Conservation (phyloP, 2,888 invertebrate species). For the Caenorhabditis sulstoni region DNA sequence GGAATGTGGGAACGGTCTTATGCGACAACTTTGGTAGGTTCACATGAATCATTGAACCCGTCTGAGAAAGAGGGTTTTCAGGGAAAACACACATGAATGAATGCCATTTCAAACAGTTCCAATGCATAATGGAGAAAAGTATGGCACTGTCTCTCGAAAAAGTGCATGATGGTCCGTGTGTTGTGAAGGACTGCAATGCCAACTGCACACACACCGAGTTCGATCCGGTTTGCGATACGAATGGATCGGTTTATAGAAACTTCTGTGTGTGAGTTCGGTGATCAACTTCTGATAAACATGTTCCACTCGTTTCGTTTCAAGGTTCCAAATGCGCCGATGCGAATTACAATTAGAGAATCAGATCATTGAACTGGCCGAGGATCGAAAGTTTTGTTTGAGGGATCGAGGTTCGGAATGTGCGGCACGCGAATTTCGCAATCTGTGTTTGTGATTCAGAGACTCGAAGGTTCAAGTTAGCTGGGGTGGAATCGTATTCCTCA, state of each 20-base stretch:
- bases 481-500: slow-evolving; percentile 55
- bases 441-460: slow-evolving; percentile 28
- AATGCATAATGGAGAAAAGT: slow-evolving; percentile 55
- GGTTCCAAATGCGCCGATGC: slow-evolving; percentile 57
- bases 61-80: slow-evolving; percentile 14
- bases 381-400: slow-evolving; percentile 53
- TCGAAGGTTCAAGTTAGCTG: slow-evolving; percentile 45
- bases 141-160: slow-evolving; percentile 29
- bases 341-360: slow-evolving; percentile 49
- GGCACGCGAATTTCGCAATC: slow-evolving; percentile 25
- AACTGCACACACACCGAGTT: slow-evolving; percentile 60
- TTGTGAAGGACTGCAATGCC: slow-evolving; percentile 49
- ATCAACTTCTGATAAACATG: slow-evolving; percentile 34
- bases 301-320: slow-evolving; percentile 46
- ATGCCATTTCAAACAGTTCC: slow-evolving; percentile 54
- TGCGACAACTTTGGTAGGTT: slow-evolving; percentile 75
- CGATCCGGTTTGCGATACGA: slow-evolving; percentile 73
- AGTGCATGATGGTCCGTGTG: slow-evolving; percentile 55
- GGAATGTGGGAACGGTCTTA: slow-evolving; percentile 60
- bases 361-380: slow-evolving; percentile 47
- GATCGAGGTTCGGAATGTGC: slow-evolving; percentile 44
- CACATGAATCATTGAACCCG: neutral
- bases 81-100: slow-evolving; percentile 65
- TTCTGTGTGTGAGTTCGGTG: slow-evolving; percentile 66
- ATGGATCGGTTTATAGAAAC: slow-evolving; percentile 69